Percentiles rank a stretch among this genome's conserved stretches.
These are phyloP conservation scores for Mimumesa dahlbomi DNA, from an alignment of 2,888 invertebrate species.

Conservation along the genomic window DNA sequence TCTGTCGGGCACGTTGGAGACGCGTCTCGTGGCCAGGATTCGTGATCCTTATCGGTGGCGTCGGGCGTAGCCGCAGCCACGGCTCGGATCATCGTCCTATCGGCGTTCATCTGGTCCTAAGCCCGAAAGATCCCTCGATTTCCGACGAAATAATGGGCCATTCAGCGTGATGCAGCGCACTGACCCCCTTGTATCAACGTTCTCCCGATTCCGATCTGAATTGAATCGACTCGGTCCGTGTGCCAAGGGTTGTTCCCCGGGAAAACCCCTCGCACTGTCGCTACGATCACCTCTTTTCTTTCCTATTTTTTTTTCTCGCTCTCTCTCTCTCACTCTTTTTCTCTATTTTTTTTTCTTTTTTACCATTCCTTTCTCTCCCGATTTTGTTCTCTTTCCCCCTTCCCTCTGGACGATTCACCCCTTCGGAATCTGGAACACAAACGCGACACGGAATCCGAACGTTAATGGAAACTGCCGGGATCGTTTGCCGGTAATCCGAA, in stretches of 20 bases:
- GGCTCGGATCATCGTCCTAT: conserved; percentile 42
- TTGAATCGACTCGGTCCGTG: conserved; percentile 45
- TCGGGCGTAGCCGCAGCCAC: conserved; percentile 36
- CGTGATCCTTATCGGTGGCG: conserved; percentile 47
- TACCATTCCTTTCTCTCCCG: neutral
- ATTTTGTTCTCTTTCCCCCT: conserved; percentile 6
- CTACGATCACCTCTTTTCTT: conserved; percentile 3
- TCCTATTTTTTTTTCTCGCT: neutral
- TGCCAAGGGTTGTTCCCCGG: conserved; percentile 13
- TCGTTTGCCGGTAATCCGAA: conserved; percentile 47
- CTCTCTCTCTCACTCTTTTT: neutral
- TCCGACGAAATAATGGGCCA: conserved; percentile 58
- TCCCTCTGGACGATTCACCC: neutral
- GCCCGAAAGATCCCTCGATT: conserved; percentile 50
- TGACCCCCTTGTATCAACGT: conserved; percentile 46
- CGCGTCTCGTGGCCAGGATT: conserved; percentile 18
- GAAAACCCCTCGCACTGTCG: neutral
- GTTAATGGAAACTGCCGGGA: conserved; percentile 56
- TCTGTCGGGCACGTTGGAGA: conserved; percentile 7
- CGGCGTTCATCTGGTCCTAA: conserved; percentile 54
- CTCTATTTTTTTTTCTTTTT: conserved; percentile 1
- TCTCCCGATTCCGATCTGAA: conserved; percentile 58
- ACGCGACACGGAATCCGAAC: conserved; percentile 20
- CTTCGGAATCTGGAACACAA: conserved; percentile 18
- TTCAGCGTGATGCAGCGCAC: conserved; percentile 43